Percentiles rank a stretch among this genome's conserved stretches.
Conservation (phyloP, 1,140 invertebrate species). For the Drosophila pseudoobscura region DNA sequence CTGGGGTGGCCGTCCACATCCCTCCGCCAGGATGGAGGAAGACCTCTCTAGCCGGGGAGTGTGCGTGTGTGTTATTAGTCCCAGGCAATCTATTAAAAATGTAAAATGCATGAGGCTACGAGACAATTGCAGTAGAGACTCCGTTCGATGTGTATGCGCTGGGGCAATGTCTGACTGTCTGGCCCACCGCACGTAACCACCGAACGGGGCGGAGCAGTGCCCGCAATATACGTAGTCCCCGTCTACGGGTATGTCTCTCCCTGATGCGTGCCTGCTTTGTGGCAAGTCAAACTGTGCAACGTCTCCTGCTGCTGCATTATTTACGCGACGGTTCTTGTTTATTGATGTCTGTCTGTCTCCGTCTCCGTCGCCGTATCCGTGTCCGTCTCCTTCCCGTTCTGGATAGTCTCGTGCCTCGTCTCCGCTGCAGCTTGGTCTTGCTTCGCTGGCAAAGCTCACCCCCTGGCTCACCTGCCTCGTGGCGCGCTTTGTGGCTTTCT, state of each 20-base stretch:
- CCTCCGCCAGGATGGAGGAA: too few species aligned
- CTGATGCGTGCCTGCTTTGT: constrained; percentile 26
- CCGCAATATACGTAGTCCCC: constrained; percentile 4
- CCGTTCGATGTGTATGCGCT: constrained; percentile 44
- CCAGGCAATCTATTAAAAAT: constrained; percentile 81
- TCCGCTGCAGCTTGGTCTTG: constrained; percentile 45
- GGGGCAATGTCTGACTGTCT: constrained; percentile 66
- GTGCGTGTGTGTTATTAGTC: constrained; percentile 74
- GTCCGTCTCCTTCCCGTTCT: constrained; percentile 3
- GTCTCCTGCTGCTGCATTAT: constrained; percentile 71
- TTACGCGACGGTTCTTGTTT: constrained; percentile 79
- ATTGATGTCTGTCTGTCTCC: constrained; percentile 75
- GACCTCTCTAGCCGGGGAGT: constrained; percentile 14
- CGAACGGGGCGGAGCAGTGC: constrained; percentile 41
- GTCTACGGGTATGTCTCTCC: too few species aligned
- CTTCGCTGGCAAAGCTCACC: constrained; percentile 61
- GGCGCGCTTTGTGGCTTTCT: constrained; percentile 56
- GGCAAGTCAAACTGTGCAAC: constrained; percentile 49
- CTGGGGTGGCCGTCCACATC: constrained; percentile 3
- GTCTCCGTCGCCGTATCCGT: constrained; percentile 24
- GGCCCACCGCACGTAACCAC: constrained; percentile 56
- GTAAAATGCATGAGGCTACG: constrained; percentile 76
- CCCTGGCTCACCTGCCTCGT: constrained; percentile 20
- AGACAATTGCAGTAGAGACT: constrained; percentile 69
- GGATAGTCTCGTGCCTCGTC: constrained; percentile 1